Base-by-base conservation (phyloP, 2,888 invertebrate genomes). In the Abrostola triplasia region DNA sequence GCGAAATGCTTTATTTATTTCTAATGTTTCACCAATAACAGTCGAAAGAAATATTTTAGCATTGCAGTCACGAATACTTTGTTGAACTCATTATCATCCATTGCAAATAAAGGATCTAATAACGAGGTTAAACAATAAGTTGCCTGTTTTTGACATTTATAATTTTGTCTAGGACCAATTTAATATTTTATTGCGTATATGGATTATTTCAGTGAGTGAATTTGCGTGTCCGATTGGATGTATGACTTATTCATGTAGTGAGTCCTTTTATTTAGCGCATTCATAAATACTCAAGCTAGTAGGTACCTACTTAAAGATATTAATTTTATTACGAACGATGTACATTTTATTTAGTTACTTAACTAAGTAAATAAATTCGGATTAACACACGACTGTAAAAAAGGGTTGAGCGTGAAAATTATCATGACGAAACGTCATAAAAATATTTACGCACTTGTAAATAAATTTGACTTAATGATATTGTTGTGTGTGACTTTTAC, bases 1-100 rank as follows among this genome's bases (percentile, higher is more conserved):
- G 90, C 88, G 84, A 90, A 91, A 90, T 89, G 90, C 88, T 87
- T 86, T 88, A 89, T 89, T 86, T 84, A 84, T 86, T 83, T 81
- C 78, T 78, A 82, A 85, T 84, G 82, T 86, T 86, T 82, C 82
- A 82, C 82, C 84, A 87, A 86, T 86, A 83, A 84, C 80, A 83
- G 81, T 80, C 77, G 74, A 83, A 77, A 82, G 77, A 80, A 83
- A 81, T 77, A 84, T 82, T 85, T 78, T 73, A 72, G 76, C 77
- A 76, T 77, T 76, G 70, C 79, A 63, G 65, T 57, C 40, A 64
- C 58, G 51, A 80, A 79, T 79, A 69, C 74, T 78, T 79, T 55
- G 51, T 59, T 40, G 56, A 80, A 76, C 71, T 78, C 68, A 76
- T 78, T 79, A 78, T 42, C 57, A 70, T 66, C 59, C 24, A n/a